Evolutionary conservation across 2,113 vertebrate species (phyloP).

Genomic region (Oenanthe oenanthe): DNA sequence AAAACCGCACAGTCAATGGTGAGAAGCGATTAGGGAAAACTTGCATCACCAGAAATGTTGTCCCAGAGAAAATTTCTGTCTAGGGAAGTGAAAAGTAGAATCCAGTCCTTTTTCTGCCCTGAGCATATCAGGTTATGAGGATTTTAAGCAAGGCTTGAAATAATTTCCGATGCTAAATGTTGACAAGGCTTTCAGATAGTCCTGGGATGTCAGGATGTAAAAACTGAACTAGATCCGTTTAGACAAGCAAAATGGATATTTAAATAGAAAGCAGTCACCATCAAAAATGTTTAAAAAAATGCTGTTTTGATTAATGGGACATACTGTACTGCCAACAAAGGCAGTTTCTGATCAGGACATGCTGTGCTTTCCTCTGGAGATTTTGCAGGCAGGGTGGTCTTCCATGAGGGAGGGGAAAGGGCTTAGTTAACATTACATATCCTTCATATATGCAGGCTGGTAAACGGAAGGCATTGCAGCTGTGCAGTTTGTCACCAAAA

Average conservation of each 20-base stretch:
- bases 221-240: conserved; percentile 57
- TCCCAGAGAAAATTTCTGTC: neutral
- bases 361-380: conserved; percentile 38
- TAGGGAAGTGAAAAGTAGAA: neutral
- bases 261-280: conserved; percentile 74
- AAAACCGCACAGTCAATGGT: neutral
- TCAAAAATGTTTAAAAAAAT: conserved; percentile 58
- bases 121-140: conserved; percentile 26
- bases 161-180: conserved; percentile 59
- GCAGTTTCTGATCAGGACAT: conserved; percentile 71
- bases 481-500: conserved; percentile 72
- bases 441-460: conserved; percentile 71
- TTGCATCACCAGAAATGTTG: neutral
- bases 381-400: conserved; percentile 72
- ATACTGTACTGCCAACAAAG: conserved; percentile 64
- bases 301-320: conserved; percentile 70
- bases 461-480: conserved; percentile 73
- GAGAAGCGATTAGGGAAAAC: neutral
- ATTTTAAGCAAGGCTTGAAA: conserved; percentile 59
- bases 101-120: neutral
- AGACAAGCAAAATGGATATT: conserved; percentile 69
- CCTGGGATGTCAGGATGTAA: conserved; percentile 34
- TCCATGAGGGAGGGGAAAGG: conserved; percentile 60
- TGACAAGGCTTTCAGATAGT: conserved; percentile 55
- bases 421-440: conserved; percentile 75